phyloP scores from a whole-genome alignment of 2,888 invertebrate species.

The Hylaea fasciaria region DNA sequence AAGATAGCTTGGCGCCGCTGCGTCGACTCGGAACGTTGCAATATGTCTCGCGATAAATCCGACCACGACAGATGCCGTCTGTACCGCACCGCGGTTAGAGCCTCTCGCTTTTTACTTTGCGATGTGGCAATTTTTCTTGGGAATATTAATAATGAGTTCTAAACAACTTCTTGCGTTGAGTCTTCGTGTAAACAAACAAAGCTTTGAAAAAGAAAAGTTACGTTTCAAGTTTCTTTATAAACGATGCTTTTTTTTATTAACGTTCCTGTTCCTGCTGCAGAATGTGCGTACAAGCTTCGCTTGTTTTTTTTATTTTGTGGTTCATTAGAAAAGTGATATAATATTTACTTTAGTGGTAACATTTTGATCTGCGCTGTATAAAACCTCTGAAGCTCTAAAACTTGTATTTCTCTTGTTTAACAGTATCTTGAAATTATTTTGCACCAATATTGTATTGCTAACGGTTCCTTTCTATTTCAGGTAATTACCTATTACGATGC shows the following conservation, averaged over 20 bases:
- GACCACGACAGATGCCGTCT: constrained; percentile 75
- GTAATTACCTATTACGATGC: constrained; percentile 52
- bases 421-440: neutral
- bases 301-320: neutral
- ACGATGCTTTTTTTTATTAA: constrained; percentile 6
- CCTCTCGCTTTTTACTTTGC: constrained; percentile 56
- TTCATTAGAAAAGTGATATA: no score
- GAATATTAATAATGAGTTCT: constrained; percentile 24
- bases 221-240: constrained; percentile 9
- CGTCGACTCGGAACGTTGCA: constrained; percentile 62
- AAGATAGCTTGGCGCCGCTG: constrained; percentile 53
- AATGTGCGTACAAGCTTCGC: neutral
- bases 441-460: neutral
- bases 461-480: constrained; percentile 48
- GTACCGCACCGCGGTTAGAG: constrained; percentile 52
- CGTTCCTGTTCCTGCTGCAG: neutral
- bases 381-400: neutral
- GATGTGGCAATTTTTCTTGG: constrained; percentile 31
- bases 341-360: no score
- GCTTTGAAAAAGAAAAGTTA: constrained; percentile 26
- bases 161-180: constrained; percentile 22
- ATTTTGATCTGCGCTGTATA: no score
- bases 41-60: constrained; percentile 80
- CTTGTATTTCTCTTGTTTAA: neutral
- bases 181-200: constrained; percentile 19